Conservation (phyloP, 2,797 vertebrate species). For the Geotrypetes seraphini region DNA sequence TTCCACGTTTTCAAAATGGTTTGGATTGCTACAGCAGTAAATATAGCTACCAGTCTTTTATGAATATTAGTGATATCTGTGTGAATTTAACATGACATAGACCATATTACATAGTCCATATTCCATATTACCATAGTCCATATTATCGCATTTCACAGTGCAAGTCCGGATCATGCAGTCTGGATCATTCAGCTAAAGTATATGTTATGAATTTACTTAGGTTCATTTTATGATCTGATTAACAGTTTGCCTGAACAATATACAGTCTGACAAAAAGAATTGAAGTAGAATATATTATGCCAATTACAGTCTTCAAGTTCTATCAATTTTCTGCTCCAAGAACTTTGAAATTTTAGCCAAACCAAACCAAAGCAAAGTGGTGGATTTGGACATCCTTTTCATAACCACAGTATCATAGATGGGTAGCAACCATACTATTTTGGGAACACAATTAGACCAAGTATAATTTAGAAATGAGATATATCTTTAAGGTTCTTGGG, state of each 20-base stretch:
- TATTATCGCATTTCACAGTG: no score
- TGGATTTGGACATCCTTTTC: slow-evolving; percentile 77
- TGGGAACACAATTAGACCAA: slow-evolving; percentile 66
- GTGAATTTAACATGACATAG: no score
- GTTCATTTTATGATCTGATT: slow-evolving; percentile 48
- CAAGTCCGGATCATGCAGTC: slow-evolving; percentile 24
- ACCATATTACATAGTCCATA: no score
- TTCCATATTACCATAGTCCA: no score
- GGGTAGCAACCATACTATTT: slow-evolving; percentile 75
- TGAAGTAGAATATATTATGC: slow-evolving; percentile 65
- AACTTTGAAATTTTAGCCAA: slow-evolving; percentile 77
- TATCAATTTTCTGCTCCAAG: slow-evolving; percentile 71
- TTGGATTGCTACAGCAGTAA: no score
- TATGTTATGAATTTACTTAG: slow-evolving; percentile 37
- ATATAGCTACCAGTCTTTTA: no score
- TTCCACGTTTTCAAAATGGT: no score
- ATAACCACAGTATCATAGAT: slow-evolving; percentile 74
- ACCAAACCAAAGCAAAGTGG: slow-evolving; percentile 77
- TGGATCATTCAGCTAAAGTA: slow-evolving; percentile 26
- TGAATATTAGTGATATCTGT: no score
- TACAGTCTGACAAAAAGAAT: slow-evolving; percentile 64
- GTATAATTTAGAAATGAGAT: slow-evolving; percentile 41
- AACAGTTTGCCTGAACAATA: slow-evolving; percentile 50
- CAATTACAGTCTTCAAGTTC: slow-evolving; percentile 74
- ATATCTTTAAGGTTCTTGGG: slow-evolving; percentile 33